Evolutionary conservation across 92 coral and sea anemone genomes (phyloP).

Genomic region (Porites cylindrica): DNA sequence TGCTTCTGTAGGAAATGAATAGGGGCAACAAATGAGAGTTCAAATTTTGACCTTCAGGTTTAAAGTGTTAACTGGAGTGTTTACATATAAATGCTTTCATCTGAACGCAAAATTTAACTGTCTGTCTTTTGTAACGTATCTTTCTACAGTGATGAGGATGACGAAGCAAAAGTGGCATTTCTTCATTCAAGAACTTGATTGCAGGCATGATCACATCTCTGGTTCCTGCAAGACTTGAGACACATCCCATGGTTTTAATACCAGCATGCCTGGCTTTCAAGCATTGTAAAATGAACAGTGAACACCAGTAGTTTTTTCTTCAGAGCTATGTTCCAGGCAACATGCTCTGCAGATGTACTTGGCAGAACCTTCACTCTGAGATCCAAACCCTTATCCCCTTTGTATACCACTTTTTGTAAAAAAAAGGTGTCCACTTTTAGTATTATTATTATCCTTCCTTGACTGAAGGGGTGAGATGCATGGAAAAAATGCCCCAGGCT

Average conservation of each 20-base stretch:
- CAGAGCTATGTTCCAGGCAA: background rate
- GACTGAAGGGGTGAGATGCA: too few relatives aligned
- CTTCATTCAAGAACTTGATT: slow-evolving; percentile 64
- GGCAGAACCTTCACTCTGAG: too few relatives aligned
- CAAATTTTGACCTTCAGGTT: too few relatives aligned
- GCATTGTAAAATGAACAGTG: background rate
- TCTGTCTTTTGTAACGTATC: background rate
- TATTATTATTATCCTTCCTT: too few relatives aligned
- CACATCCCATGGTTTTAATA: background rate
- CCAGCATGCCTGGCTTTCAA: background rate
- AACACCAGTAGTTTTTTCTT: background rate
- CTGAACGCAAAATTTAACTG: background rate
- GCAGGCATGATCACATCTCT: background rate
- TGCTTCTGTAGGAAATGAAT: too few relatives aligned
- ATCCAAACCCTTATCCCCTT: too few relatives aligned
- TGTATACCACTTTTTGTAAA: too few relatives aligned
- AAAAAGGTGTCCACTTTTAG: too few relatives aligned
- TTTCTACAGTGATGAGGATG: slow-evolving; percentile 72
- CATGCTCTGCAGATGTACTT: too few relatives aligned
- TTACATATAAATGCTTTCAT: background rate
- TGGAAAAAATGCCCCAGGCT: too few relatives aligned
- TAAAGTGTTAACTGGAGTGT: too few relatives aligned
- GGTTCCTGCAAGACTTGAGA: background rate
- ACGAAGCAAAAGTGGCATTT: slow-evolving; percentile 87
- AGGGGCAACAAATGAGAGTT: too few relatives aligned